Evolutionary conservation across 2,113 vertebrate genomes (phyloP).

Genomic region (Notiomystis cincta): DNA sequence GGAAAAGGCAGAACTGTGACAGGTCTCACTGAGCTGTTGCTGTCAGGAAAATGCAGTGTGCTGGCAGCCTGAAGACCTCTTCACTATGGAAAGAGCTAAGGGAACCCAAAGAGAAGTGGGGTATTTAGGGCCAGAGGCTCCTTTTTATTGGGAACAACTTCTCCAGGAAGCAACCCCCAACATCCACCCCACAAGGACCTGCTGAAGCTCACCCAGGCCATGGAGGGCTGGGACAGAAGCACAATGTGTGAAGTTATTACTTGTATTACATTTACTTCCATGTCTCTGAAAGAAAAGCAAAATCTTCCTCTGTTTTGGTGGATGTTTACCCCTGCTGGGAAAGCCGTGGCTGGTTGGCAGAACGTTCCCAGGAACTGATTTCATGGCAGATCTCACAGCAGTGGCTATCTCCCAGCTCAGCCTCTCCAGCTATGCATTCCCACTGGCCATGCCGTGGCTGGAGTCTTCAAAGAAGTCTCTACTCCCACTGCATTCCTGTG

Average conservation of each 20-base stretch:
- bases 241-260: background rate
- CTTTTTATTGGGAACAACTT: background rate
- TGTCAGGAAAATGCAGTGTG: accelerated
- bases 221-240: background rate
- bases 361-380: constrained; percentile 37
- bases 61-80: background rate
- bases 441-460: background rate
- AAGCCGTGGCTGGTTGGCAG: constrained; percentile 4
- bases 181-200: background rate
- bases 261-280: background rate
- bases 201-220: background rate
- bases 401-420: constrained; percentile 20
- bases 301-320: constrained; percentile 2
- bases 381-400: constrained; percentile 45
- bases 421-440: background rate
- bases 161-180: background rate
- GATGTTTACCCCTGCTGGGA: background rate
- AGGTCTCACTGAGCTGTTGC: background rate
- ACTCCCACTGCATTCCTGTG: constrained; percentile 55
- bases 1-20: background rate
- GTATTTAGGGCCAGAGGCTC: background rate
- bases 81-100: background rate
- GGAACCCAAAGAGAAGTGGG: background rate
- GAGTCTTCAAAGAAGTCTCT: constrained; percentile 37
- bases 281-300: background rate